These are phyloP conservation scores for Vannuccia rotundouncinata DNA, from an alignment of 2,888 invertebrate species.

Conservation along the genomic window DNA sequence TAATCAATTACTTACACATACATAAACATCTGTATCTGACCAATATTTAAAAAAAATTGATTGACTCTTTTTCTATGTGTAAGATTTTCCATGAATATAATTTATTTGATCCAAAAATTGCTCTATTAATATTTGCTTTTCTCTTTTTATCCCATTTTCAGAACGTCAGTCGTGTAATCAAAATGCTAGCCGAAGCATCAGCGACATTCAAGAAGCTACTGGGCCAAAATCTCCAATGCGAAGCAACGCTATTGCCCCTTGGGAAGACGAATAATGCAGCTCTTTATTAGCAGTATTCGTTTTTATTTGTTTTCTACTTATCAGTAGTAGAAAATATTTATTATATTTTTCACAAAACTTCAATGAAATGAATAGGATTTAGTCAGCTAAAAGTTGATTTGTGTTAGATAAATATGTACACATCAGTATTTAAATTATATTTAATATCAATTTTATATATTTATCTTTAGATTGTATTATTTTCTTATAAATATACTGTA, in stretches of 20 bases:
- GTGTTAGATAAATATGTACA: background rate
- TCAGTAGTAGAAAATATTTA: background rate
- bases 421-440: too few relatives aligned
- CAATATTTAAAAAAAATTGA: too few relatives aligned
- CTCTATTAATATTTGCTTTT: background rate
- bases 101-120: conserved; percentile 7
- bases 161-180: background rate
- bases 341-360: background rate
- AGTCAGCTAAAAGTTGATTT: background rate
- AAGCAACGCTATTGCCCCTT: conserved; percentile 25
- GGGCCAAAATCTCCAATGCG: conserved; percentile 18
- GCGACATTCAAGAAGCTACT: background rate
- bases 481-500: too few relatives aligned
- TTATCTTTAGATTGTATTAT: too few relatives aligned
- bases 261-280: conserved; percentile 4
- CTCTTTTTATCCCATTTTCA: background rate
- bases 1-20: too few relatives aligned
- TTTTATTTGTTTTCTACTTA: background rate
- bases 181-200: background rate
- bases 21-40: too few relatives aligned
- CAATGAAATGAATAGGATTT: background rate
- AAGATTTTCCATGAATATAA: too few relatives aligned
- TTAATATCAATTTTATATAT: too few relatives aligned
- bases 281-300: background rate
- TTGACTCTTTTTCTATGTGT: too few relatives aligned